Evolutionary conservation across 2,113 vertebrate species (phyloP), one percentile per base, ranked within the genome.

Genomic region (Cyprinodon variegatus): DNA sequence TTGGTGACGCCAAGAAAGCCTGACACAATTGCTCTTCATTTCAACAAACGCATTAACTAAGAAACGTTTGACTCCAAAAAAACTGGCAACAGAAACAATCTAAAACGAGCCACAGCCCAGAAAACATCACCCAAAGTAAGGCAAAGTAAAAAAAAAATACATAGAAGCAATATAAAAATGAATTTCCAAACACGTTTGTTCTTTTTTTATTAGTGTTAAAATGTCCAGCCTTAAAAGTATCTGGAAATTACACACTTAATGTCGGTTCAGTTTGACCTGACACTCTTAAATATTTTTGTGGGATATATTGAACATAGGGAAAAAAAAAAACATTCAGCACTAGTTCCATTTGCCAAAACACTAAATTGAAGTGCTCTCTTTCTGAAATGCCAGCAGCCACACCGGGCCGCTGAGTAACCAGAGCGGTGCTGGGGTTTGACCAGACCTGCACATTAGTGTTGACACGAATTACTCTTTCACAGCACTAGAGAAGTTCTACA

Each of bases 371-470:
- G 79, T 76, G 82, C 70, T 86, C 73, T 75, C 40, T 68, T 59
- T 72, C 14, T 29, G 22, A 80, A 88, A 85, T 15, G 74, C 74
- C 73, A 78, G 60, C 10, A 75, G 71, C 45, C 62, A 63, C 60
- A 70, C 40, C 40, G 61, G 67, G 72, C 48, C 67, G 72, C 68
- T 70, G 69, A 83, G 86, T 68, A 61, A 75, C 83, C 14, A 68
- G 65, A 67, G 63, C 41, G 2, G 20, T 61, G 50, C 43, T 12
- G 43, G 76, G 75, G 84, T 86, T 71, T 82, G 87, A 90, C 80
- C 85, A 88, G 83, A 88, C 81, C 78, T 76, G 77, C 74, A 77
- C 43, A 11, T 59, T 78, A 69, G 9, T 77, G 72, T 77, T 77
- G 83, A 81, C 74, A 65, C 79, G 65, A 74, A 74, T 77, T 72